Base-by-base conservation (phyloP, 2,888 invertebrate species). In the Hydroisotoma schaefferi region DNA sequence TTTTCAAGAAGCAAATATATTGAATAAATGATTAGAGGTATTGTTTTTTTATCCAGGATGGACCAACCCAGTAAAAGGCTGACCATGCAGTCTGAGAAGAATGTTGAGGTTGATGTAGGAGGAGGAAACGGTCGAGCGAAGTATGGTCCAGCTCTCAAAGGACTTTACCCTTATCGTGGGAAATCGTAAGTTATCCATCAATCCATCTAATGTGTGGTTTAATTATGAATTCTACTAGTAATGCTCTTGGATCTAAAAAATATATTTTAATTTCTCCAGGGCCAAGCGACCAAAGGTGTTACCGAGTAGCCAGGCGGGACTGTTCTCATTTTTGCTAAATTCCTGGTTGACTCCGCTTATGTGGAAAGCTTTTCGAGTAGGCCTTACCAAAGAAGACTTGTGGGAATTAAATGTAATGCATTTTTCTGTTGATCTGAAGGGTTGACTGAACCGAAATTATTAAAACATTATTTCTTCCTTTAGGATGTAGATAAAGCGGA, bases 301-400 rank as follows among this genome's bases (percentile, higher is more conserved):
- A 37, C 72, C 71, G 6, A 71, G 72, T 48, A 70, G 67, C 48
- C 71, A 74, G 25, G 73, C 76, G 20, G 78, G 78, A 3, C 73
- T 75, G 26, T 72, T 78, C 58, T 77, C 76, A 10, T 75, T 74
- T 68, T 73, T 77, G 56, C 76, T 77, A 10, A 75, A 76, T 51
- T 71, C 75, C 33, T 79, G 79, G 79, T 70, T 77, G 58, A 74
- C 76, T 1, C 70, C 71, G 2, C 70, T 77, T 38, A 77, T 79
- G 76, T 76, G 76, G 75, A 75, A 75, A 56, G 76, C 78, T 1
- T 76, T 75, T 52, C 72, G 73, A 25, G 67, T 73, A 27, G 77
- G 77, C 0, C 70, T 77, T 4, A 74, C 74, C 1, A 67, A 72
- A 8, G 70, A 76, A 2, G 73, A 75, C 61, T 63, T 76, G 37